Conservation (phyloP, 2,888 invertebrate species). For the Charanyca ferruginea region DNA sequence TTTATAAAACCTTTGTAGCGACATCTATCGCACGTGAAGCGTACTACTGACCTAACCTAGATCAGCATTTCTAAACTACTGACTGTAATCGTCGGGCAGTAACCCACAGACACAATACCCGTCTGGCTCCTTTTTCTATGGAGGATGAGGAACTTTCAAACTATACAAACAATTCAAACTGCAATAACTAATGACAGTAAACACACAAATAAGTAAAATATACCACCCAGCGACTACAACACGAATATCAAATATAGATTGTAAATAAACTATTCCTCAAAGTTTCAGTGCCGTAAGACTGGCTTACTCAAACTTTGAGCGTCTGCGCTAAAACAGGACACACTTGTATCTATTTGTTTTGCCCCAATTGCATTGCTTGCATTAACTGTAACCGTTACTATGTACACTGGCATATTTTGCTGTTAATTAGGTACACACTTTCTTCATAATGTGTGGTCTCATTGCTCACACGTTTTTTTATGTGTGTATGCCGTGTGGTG, state of each 20-base stretch:
- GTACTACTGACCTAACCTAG: too few relatives aligned
- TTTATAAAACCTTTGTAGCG: too few relatives aligned
- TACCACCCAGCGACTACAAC: conserved; percentile 24
- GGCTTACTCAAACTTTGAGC: conserved; percentile 39
- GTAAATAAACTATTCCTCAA: conserved; percentile 39
- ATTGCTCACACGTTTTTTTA: not conserved
- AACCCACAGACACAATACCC: too few relatives aligned
- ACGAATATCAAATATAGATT: conserved; percentile 31
- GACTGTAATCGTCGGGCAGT: too few relatives aligned
- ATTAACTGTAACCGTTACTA: conserved; percentile 31
- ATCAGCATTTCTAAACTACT: too few relatives aligned
- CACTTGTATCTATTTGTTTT: conserved; percentile 61
- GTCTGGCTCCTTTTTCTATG: too few relatives aligned
- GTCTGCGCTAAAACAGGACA: conserved; percentile 49
- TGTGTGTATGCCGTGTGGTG: too few relatives aligned
- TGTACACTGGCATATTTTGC: conserved; percentile 34
- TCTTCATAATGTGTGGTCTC: conserved; percentile 19
- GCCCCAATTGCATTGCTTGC: conserved; percentile 40
- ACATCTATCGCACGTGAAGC: too few relatives aligned
- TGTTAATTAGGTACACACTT: conserved; percentile 28
- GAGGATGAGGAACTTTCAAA: not conserved
- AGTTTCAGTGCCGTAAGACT: conserved; percentile 34
- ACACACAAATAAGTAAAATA: not conserved
- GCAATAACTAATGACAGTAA: not conserved
- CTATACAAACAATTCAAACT: not conserved